phyloP scores from a whole-genome alignment of 1,140 invertebrate species.

The Kradibia gibbosae region DNA sequence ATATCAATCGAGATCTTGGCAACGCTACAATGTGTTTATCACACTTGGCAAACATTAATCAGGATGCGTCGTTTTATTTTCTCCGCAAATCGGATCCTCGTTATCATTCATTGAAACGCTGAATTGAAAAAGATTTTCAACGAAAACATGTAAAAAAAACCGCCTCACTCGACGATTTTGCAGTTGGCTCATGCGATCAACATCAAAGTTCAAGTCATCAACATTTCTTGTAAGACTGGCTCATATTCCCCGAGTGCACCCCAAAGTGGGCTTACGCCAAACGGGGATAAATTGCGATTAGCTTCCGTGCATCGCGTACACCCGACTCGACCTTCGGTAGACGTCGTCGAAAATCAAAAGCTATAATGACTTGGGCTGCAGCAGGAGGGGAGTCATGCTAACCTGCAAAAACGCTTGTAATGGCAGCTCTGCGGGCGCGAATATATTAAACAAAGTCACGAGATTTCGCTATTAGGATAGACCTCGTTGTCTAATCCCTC shows the following conservation, averaged over 20 bases:
- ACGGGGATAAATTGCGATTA: not conserved
- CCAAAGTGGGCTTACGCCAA: not conserved
- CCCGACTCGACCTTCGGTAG: not conserved
- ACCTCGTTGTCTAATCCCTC: not conserved
- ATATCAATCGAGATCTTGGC: not conserved
- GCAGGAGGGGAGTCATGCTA: not conserved
- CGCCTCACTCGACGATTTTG: not conserved
- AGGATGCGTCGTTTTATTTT: not conserved
- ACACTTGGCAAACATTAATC: not conserved
- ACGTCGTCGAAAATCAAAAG: slow-evolving; percentile 37
- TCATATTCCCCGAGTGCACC: not conserved
- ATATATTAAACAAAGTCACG: slow-evolving; percentile 49
- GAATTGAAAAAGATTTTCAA: not conserved
- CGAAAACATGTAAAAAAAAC: not conserved
- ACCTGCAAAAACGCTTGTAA: not conserved
- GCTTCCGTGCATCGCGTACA: slow-evolving; percentile 37
- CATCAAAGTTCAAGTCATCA: not conserved
- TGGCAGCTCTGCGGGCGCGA: not conserved
- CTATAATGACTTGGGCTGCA: slow-evolving; percentile 19
- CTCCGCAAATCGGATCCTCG: not conserved
- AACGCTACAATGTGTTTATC: not conserved
- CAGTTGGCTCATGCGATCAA: not conserved
- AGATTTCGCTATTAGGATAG: slow-evolving; percentile 39
- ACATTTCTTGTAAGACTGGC: not conserved
- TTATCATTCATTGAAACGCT: not conserved